Evolutionary conservation across 2,888 invertebrate genomes (phyloP), one percentile per base, ranked within the genome.

Genomic region (Ectemnius lituratus): DNA sequence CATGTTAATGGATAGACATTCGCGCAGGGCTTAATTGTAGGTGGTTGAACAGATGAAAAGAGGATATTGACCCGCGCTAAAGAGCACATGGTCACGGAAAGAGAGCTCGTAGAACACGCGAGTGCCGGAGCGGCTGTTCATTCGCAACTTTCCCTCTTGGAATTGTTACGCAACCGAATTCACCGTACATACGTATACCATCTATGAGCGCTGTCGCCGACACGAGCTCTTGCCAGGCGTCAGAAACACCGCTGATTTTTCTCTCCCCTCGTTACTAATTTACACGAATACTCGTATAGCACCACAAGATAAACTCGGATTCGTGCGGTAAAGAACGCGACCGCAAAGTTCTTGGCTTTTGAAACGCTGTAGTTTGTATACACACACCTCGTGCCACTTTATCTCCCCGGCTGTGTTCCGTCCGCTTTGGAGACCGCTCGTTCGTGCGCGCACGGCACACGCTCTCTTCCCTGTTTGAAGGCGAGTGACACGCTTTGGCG

Each of bases 31-130:
- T 83, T 79, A 80, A 85, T 79, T 80, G 73, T 76, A 75, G 73
- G 70, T 59, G 67, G 72, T 73, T 72, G 75, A 79, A 78, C 67
- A 75, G 81, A 82, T 76, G 82, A 84, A 78, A 84, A 80, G 72
- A 77, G 78, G 81, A 85, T 85, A 84, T 83, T 84, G 82, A 84
- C 84, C 76, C 71, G 80, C 71, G 70, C 77, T 79, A 80, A 83
- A 82, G 81, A 83, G 83, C 79, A 80, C 79, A 81, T 80, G 82
- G 84, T 82, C 85, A 79, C 80, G 81, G 78, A 83, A 85, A 79
- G 82, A 76, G 77, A 81, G 75, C 79, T 79, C 76, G 75, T 70
- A 78, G 74, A 78, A 74, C 78, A 76, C 79, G 78, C 79, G 81
- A 83, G 79, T 80, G 74, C 70, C 76, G 61, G 67, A 78, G n/a